Base-by-base conservation (phyloP, 2,113 vertebrate species). In the Macrotis lagotis region DNA sequence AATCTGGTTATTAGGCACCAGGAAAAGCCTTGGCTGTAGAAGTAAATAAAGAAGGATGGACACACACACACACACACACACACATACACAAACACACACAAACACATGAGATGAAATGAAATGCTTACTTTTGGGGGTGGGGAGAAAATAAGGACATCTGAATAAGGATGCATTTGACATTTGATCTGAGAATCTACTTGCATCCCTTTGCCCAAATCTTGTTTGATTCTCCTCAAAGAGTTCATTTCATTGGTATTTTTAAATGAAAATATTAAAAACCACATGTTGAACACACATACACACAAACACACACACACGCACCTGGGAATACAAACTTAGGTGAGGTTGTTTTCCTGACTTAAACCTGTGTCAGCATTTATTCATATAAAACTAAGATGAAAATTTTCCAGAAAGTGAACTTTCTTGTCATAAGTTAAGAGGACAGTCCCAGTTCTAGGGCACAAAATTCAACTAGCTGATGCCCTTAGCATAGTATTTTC, bases 181-280 rank as follows among this genome's bases (percentile, higher is more conserved):
- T 97, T 48, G 94, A 97, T 98, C 97, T 96, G 97, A 97, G 98
- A 96, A 97, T 98, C 95, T 96, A 96, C 94, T 51, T 98, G 95
- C 93, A 93, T 96, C 96, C 97, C 97, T 97, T 95, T 98, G 93
- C 97, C 96, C 94, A 89, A 97, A 96, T 98, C 96, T 97, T 98
- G 96, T 98, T 49, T 97, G 93, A 92, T 19, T 55, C 89, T 50
- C 89, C 48, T 49, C 90, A 92, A 66, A 95, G 98, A 98, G 98
- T 98, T 98, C 48, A 97, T 98, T 98, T 98, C 95, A 97, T 98
- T 98, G 98, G 98, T 98, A 98, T 98, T 98, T 99, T 98, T 98
- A 98, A 98, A 98, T 98, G 95, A 98, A 98, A 98, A 95, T 96
- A 97, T 96, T 97, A 98, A 98, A 98, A 98, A 98, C 95, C 95